Evolutionary conservation across 2,888 invertebrate genomes (phyloP), one percentile per base, ranked within the genome.

Genomic region (Taphrorychus bicolor): DNA sequence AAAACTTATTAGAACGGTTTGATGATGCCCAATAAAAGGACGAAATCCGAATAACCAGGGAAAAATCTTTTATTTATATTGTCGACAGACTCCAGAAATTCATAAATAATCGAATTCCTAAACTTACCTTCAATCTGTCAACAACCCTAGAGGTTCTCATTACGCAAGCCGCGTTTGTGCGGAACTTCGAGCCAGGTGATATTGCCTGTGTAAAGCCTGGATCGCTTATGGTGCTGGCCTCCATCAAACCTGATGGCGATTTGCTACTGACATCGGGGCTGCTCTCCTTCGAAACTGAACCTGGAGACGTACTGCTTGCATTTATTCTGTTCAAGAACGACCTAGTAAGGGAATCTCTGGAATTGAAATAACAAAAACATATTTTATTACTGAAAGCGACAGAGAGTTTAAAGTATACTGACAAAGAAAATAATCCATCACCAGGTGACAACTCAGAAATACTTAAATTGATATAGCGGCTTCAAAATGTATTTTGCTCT

Each of bases 191-290:
- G 23, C 41, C 22, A 14, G 66, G 9, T 24, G 62, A 24, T 5
- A 59, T 66, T 4, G 7, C 4, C 16, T 56, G 49, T 53, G 42
- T 59, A 16, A 86, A 52, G 85, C 88, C 88, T 75, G 87, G 86
- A 78, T 87, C 87, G 75, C 87, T 86, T 67, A 87, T 86, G 85
- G 87, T 87, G 53, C 79, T 78, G 7, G 84, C 84, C 71, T 84
- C 83, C 72, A 85, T 76, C 69, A 85, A 84, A 32, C 85, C 84
- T 17, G 85, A 84, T 74, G 85, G 82, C 64, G 69, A 69, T 18
- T 69, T 69, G 51, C 45, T n/a, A n/a, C n/a, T 82, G 80, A 69
- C 77, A 80, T 66, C 81, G 73, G 81, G 78, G 71, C 80, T 83
- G 74, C 81, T 81, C 66, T 75, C 74, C 24, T 70, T 75, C 5